phyloP scores from a whole-genome alignment of 2,797 vertebrate species.

The Pseudochaenichthys georgianus region DNA sequence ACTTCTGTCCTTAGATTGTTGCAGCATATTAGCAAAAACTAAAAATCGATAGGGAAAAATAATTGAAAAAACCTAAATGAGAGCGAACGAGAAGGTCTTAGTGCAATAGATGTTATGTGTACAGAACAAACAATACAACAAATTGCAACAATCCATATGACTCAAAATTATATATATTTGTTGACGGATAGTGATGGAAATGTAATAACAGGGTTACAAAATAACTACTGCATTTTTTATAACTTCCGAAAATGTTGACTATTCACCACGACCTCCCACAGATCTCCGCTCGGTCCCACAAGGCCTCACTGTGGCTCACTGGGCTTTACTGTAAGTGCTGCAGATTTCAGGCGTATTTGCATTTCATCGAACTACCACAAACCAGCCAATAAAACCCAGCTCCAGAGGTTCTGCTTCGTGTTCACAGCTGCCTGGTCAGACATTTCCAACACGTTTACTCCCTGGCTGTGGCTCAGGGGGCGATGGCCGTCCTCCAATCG shows the following conservation, averaged over 20 bases:
- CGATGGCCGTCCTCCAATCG: too few relatives aligned
- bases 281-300: not conserved
- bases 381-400: slow-evolving; percentile 17
- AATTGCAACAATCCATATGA: too few relatives aligned
- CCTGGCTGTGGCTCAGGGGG: too few relatives aligned
- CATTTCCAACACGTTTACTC: not conserved
- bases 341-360: slow-evolving; percentile 25
- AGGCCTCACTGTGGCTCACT: not conserved
- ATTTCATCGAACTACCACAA: slow-evolving; percentile 35
- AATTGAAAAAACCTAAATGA: too few relatives aligned
- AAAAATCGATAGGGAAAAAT: too few relatives aligned
- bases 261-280: not conserved
- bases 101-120: too few relatives aligned
- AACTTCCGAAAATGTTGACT: not conserved
- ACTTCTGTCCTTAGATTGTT: too few relatives aligned
- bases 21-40: too few relatives aligned
- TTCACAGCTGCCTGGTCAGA: not conserved
- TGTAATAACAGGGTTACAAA: slow-evolving; percentile 28
- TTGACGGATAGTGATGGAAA: slow-evolving; percentile 25
- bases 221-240: not conserved
- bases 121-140: too few relatives aligned
- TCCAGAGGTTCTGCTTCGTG: not conserved
- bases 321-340: not conserved
- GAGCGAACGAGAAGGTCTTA: too few relatives aligned
- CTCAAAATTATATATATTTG: not conserved